Evolutionary conservation across 2,797 vertebrate genomes (phyloP).

Genomic region (Gymnopithys bicolor): DNA sequence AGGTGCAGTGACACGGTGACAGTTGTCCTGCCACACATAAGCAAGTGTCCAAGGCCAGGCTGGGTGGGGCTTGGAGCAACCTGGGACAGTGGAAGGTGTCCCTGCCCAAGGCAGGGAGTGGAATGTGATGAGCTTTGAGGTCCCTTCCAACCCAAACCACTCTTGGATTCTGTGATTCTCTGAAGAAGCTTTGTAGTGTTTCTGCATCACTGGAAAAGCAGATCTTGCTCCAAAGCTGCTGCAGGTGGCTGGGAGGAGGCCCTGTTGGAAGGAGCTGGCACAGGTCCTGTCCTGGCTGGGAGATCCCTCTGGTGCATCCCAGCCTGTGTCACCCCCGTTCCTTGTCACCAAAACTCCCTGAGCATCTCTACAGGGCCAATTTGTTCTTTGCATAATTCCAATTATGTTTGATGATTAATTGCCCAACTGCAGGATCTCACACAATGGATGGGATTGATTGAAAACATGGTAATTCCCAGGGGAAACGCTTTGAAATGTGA

Average conservation of each 20-base stretch:
- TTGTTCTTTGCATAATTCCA: neutral
- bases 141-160: neutral
- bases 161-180: fast-evolving
- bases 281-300: fast-evolving
- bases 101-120: fast-evolving
- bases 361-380: neutral
- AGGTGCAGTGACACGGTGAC: neutral
- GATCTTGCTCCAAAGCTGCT: neutral
- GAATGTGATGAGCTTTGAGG: fast-evolving
- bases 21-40: neutral
- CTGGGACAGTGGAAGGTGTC: fast-evolving
- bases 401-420: neutral
- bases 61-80: fast-evolving
- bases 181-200: neutral
- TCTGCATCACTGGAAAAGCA: neutral
- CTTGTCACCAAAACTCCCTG: fast-evolving
- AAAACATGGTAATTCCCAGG: neutral
- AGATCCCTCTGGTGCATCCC: too few relatives aligned
- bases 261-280: neutral
- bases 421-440: neutral
- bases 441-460: neutral
- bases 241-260: fast-evolving
- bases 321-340: neutral
- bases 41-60: neutral
- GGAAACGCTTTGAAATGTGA: neutral